Conservation (phyloP, 1,140 invertebrate genomes). For the Proctacanthus coquilletti region DNA sequence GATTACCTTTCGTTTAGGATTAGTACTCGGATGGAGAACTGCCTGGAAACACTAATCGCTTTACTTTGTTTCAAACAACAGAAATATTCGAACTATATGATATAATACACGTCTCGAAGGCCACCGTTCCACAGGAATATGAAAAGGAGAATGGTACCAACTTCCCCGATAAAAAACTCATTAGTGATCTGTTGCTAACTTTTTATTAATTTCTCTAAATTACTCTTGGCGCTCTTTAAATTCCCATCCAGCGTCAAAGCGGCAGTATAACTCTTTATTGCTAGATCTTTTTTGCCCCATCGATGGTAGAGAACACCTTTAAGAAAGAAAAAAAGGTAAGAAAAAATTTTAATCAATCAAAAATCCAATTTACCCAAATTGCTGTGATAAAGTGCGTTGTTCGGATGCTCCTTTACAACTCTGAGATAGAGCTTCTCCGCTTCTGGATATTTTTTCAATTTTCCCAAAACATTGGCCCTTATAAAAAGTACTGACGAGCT, state of each 20-base stretch:
- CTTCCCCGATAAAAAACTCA: no score
- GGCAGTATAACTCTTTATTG: conserved; percentile 56
- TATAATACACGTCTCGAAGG: no score
- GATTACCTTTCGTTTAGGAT: no score
- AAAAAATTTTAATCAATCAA: conserved; percentile 27
- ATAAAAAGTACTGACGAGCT: conserved; percentile 69
- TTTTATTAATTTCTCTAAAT: conserved; percentile 37
- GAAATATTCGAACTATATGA: no score
- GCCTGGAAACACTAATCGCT: no score
- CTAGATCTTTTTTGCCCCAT: conserved; percentile 65
- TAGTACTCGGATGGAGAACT: no score
- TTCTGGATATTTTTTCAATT: conserved; percentile 53
- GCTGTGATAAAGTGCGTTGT: conserved; percentile 56
- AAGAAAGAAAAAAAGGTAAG: conserved; percentile 29
- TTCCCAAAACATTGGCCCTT: conserved; percentile 76
- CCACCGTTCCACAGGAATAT: no score
- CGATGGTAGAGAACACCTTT: conserved; percentile 80
- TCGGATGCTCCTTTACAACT: conserved; percentile 53
- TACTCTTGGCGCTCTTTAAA: conserved; percentile 45
- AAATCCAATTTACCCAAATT: conserved; percentile 55
- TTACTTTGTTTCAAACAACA: no score
- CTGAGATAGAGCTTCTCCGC: conserved; percentile 67
- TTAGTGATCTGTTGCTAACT: no score
- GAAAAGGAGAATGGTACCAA: no score
- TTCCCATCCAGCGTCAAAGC: conserved; percentile 57